A percentile compares a stretch with the other conserved stretches of the same genome.
These are phyloP conservation scores for Macroramphosus scolopax DNA, from an alignment of 2,797 vertebrate genomes.

Conservation along the genomic window DNA sequence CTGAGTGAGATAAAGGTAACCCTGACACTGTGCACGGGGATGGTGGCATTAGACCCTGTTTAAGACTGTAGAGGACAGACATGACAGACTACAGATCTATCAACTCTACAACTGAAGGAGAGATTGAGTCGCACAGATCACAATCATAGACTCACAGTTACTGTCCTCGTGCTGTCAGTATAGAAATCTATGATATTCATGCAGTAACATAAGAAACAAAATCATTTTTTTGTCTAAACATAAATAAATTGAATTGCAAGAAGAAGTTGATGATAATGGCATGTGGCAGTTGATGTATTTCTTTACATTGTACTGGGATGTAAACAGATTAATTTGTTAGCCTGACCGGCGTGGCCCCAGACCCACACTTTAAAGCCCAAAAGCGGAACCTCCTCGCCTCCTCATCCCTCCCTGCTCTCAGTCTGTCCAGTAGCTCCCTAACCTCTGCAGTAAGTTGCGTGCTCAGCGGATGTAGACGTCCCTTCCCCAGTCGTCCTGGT, in stretches of 20 bases:
- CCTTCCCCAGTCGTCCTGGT: conserved; percentile 83
- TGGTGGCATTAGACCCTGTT: conserved; percentile 72
- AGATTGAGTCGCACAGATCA: conserved; percentile 54
- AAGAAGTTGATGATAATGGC: conserved; percentile 58
- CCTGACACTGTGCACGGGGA: conserved; percentile 59
- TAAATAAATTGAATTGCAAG: conserved; percentile 62
- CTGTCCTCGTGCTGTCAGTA: conserved; percentile 72
- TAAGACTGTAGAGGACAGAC: conserved; percentile 76
- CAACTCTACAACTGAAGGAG: conserved; percentile 52
- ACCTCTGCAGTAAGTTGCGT: conserved; percentile 27
- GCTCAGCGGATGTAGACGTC: conserved; percentile 84
- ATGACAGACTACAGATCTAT: conserved; percentile 51
- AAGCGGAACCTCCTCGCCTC: conserved; percentile 6
- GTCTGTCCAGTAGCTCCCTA: conserved; percentile 33
- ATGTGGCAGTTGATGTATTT: conserved; percentile 64
- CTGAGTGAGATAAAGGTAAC: conserved; percentile 46
- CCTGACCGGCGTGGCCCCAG: conserved; percentile 61
- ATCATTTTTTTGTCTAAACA: conserved; percentile 56
- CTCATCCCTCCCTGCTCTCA: conserved; percentile 11
- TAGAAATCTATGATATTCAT: conserved; percentile 75
- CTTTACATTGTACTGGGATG: conserved; percentile 75
- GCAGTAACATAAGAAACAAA: conserved; percentile 74
- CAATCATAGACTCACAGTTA: conserved; percentile 68
- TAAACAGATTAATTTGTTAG: conserved; percentile 75
- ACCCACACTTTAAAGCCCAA: no score